Evolutionary conservation across 2,888 invertebrate species (phyloP).

Genomic region (Ornithoptera priamus): DNA sequence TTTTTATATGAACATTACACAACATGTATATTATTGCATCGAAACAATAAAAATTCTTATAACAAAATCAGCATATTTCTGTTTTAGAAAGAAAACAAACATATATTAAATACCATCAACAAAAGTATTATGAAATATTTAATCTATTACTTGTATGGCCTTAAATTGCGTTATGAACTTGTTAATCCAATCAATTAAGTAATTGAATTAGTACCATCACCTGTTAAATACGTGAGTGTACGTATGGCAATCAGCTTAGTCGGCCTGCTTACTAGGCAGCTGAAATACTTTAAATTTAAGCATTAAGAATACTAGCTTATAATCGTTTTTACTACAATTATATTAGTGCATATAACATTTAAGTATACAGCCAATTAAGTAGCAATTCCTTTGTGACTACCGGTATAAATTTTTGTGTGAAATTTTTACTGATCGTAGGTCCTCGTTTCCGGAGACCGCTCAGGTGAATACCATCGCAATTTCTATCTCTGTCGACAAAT

Average conservation of each 20-base stretch:
- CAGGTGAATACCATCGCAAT: too few relatives aligned
- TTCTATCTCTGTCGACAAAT: too few relatives aligned
- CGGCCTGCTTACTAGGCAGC: not conserved
- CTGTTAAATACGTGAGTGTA: conserved; percentile 1
- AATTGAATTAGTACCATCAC: conserved; percentile 23
- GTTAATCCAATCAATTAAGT: conserved; percentile 28
- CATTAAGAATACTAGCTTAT: not conserved
- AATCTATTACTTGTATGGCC: conserved; percentile 26
- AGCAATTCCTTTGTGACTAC: too few relatives aligned
- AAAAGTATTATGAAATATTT: conserved; percentile 17
- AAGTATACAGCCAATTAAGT: too few relatives aligned
- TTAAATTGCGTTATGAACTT: conserved; percentile 15
- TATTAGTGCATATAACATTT: too few relatives aligned
- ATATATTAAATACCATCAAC: conserved; percentile 13
- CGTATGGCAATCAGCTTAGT: not conserved
- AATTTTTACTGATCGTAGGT: too few relatives aligned
- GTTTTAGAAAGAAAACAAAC: not conserved
- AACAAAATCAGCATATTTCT: not conserved
- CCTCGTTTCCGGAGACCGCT: too few relatives aligned
- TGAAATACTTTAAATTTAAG: not conserved
- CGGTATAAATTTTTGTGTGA: too few relatives aligned
- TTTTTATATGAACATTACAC: too few relatives aligned
- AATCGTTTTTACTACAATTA: too few relatives aligned
- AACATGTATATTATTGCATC: too few relatives aligned
- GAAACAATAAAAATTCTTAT: too few relatives aligned